Percentiles rank a stretch among this genome's conserved stretches.
phyloP scores from a whole-genome alignment of 2,113 vertebrate genomes.

The Pelecanoides urinatrix region DNA sequence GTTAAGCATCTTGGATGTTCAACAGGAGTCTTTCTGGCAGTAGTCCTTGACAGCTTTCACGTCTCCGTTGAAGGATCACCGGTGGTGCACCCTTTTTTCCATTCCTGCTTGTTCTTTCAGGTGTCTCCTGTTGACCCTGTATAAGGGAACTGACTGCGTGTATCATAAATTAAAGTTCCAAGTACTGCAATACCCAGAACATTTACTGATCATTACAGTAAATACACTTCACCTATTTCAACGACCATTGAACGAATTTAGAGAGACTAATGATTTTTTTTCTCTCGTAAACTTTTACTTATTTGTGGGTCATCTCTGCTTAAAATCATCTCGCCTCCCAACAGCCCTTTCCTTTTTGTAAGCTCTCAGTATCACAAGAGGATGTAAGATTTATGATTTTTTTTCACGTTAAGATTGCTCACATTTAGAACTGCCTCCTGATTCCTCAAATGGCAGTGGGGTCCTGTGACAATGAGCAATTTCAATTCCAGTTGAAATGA shows the following conservation, averaged over 20 bases:
- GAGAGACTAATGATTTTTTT: neutral
- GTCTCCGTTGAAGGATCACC: neutral
- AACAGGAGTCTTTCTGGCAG: neutral
- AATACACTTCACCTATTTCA: neutral
- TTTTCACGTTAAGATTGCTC: neutral
- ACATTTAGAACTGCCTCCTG: neutral
- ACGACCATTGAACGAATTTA: neutral
- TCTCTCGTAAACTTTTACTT: neutral
- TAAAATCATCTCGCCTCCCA: neutral
- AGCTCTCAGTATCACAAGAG: neutral
- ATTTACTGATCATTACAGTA: neutral
- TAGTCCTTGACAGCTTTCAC: neutral
- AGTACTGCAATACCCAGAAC: neutral
- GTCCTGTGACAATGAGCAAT: neutral
- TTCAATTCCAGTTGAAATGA: neutral
- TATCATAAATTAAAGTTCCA: neutral
- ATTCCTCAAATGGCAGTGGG: neutral
- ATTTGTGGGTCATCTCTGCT: neutral
- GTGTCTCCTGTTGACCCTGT: neutral
- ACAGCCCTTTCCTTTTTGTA: neutral
- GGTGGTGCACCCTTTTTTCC: neutral
- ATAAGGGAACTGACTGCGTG: neutral
- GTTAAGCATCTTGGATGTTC: neutral
- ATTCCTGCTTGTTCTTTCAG: neutral
- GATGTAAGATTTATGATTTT: neutral